Percentiles rank a stretch among this genome's conserved stretches.
These are phyloP conservation scores for Antheraea yamamai DNA, from an alignment of 2,888 invertebrate genomes.

Conservation along the genomic window DNA sequence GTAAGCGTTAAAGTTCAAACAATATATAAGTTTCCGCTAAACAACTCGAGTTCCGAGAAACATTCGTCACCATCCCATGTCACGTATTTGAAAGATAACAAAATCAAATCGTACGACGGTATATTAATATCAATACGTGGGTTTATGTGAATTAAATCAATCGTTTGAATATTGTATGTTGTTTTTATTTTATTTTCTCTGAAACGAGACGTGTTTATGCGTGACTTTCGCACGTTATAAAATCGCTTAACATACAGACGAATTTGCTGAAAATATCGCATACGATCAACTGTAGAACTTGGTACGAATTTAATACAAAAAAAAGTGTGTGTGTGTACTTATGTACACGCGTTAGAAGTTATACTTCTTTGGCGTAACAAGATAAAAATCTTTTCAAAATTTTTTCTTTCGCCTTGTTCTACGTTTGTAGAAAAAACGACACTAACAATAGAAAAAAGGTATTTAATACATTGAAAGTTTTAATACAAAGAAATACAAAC, in stretches of 20 bases:
- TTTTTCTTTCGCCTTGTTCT: too few species aligned
- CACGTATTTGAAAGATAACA: conserved; percentile 8
- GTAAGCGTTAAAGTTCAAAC: background rate
- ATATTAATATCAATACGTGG: background rate
- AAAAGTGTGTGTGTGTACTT: too few species aligned
- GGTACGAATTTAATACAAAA: too few species aligned
- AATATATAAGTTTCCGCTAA: background rate
- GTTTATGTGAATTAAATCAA: background rate
- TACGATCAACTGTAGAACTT: background rate
- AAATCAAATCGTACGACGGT: background rate
- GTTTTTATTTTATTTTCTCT: conserved; percentile 1
- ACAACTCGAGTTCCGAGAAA: background rate
- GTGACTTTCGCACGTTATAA: background rate
- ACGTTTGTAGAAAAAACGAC: too few species aligned
- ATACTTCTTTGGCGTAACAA: too few species aligned
- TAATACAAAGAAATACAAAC: too few species aligned
- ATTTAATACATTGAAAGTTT: too few species aligned
- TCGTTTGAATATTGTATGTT: background rate
- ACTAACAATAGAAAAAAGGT: too few species aligned
- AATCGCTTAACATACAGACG: background rate
- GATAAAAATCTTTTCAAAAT: too few species aligned
- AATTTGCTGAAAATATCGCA: background rate
- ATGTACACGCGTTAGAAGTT: too few species aligned
- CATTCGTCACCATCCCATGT: background rate
- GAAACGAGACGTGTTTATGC: background rate